These are phyloP conservation scores for Triplophysa bombifrons DNA, from an alignment of 2,797 vertebrate species.

Conservation along the genomic window DNA sequence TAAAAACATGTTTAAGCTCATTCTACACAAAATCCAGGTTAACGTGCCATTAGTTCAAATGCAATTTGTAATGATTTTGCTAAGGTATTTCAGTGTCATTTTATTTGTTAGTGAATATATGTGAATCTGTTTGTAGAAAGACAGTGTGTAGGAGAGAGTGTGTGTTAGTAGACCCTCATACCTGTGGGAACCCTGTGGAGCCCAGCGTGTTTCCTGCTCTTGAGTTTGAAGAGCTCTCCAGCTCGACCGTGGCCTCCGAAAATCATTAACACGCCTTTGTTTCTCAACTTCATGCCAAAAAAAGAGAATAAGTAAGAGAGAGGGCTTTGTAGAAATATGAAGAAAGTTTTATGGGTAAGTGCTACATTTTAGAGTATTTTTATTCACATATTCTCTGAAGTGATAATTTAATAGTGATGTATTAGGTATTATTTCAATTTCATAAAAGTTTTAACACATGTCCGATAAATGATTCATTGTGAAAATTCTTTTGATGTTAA, in stretches of 20 bases:
- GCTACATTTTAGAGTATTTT: slow-evolving; percentile 27
- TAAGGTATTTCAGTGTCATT: slow-evolving; percentile 33
- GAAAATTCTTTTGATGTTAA: background rate
- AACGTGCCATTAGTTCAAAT: background rate
- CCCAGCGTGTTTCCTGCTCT: slow-evolving; percentile 71
- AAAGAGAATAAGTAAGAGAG: slow-evolving; percentile 34
- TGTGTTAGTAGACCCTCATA: slow-evolving; percentile 57
- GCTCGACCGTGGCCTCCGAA: slow-evolving; percentile 62
- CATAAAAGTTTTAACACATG: background rate
- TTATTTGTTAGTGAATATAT: slow-evolving; percentile 34
- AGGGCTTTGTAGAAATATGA: slow-evolving; percentile 23
- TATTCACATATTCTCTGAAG: slow-evolving; percentile 25
- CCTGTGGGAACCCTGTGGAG: slow-evolving; percentile 66
- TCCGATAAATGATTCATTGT: background rate
- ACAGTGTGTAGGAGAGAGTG: slow-evolving; percentile 1
- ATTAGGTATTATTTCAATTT: background rate
- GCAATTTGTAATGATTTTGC: background rate
- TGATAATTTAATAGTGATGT: background rate
- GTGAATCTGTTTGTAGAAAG: slow-evolving; percentile 21
- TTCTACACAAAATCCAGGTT: background rate
- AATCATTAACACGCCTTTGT: slow-evolving; percentile 69
- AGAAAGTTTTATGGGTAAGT: background rate
- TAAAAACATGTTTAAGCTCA: background rate
- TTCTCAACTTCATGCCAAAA: slow-evolving; percentile 43
- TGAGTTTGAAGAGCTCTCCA: slow-evolving; percentile 77